Conservation (phyloP, 2,113 vertebrate species). For the Oophaga pumilio region DNA sequence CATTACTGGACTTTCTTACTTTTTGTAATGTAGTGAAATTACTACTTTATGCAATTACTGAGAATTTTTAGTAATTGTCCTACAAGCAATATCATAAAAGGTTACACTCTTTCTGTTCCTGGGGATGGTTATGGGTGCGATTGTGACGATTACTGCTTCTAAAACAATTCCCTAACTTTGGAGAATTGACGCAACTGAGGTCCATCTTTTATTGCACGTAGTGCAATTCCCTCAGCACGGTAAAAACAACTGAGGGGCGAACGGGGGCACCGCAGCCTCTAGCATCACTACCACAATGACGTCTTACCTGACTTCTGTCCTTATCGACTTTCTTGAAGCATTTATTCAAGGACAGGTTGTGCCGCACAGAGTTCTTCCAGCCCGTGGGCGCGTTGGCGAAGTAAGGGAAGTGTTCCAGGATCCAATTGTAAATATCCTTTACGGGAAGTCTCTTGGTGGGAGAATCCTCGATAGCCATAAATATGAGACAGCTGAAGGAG, state of each 20-base stretch:
- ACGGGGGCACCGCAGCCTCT: neutral
- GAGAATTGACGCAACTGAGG: too few species aligned
- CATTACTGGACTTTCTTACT: too few species aligned
- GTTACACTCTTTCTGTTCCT: neutral
- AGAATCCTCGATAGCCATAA: slow-evolving; percentile 98
- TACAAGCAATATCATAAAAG: neutral
- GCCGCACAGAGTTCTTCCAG: slow-evolving; percentile 99
- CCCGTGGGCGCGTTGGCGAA: slow-evolving; percentile 95
- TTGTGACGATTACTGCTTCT: neutral
- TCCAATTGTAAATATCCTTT: slow-evolving; percentile 99
- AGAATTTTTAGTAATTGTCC: too few species aligned
- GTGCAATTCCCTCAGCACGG: neutral
- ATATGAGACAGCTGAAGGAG: slow-evolving; percentile 99
- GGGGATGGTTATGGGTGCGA: neutral
- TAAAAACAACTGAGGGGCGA: neutral
- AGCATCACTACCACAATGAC: neutral
- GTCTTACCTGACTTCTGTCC: slow-evolving; percentile 94
- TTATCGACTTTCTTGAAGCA: slow-evolving; percentile 99
- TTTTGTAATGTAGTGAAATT: too few species aligned
- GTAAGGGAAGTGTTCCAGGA: slow-evolving; percentile 98
- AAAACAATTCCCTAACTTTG: too few species aligned
- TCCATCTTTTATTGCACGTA: too few species aligned
- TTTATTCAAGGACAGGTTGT: slow-evolving; percentile 97
- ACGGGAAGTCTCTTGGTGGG: slow-evolving; percentile 94
- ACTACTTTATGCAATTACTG: too few species aligned